Conservation (phyloP, 2,888 invertebrate species). For the Saturnia japonica region DNA sequence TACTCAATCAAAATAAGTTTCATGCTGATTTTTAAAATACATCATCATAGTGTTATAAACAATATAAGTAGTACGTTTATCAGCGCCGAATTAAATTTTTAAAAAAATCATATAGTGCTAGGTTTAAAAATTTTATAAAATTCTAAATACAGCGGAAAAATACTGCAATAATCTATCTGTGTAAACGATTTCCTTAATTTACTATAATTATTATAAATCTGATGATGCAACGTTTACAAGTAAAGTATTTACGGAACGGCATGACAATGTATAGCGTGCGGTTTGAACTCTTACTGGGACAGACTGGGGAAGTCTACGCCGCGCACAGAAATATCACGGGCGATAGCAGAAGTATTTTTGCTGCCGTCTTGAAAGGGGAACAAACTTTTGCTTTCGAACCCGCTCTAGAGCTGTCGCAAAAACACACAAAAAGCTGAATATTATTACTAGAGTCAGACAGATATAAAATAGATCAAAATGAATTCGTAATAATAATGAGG, state of each 20-base stretch:
- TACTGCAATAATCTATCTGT: no score
- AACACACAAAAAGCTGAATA: slow-evolving; percentile 66
- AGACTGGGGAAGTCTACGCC: slow-evolving; percentile 72
- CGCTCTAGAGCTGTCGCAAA: slow-evolving; percentile 81
- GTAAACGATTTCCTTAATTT: slow-evolving; percentile 1
- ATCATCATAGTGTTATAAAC: no score
- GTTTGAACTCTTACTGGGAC: slow-evolving; percentile 69
- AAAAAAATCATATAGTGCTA: no score
- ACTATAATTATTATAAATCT: neutral
- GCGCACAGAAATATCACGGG: slow-evolving; percentile 90
- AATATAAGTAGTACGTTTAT: no score
- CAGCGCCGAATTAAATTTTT: no score
- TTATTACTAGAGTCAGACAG: slow-evolving; percentile 34
- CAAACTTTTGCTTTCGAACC: slow-evolving; percentile 85
- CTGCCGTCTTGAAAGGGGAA: slow-evolving; percentile 89
- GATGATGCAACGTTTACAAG: slow-evolving; percentile 37
- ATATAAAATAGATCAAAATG: neutral
- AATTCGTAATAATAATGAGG: slow-evolving; percentile 25
- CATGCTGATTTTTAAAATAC: no score
- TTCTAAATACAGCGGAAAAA: no score
- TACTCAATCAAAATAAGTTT: no score
- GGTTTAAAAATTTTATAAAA: no score
- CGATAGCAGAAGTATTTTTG: slow-evolving; percentile 88
- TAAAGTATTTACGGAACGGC: slow-evolving; percentile 41
- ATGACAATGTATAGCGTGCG: slow-evolving; percentile 69